Evolutionary conservation across 2,888 invertebrate species (phyloP).

Genomic region (Tetropium fuscum): DNA sequence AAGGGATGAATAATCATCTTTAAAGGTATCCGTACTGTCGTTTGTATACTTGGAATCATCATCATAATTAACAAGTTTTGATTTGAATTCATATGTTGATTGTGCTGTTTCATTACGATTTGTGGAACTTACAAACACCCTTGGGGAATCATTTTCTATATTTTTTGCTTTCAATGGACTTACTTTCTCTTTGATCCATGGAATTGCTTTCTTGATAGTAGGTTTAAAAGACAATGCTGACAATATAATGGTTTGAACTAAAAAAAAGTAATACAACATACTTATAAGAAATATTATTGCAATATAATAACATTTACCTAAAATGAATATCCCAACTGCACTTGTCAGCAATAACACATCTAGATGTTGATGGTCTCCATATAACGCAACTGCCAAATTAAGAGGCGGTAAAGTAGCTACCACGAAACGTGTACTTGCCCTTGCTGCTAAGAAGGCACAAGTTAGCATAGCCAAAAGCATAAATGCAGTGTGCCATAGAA

Average conservation of each 20-base stretch:
- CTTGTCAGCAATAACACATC: slow-evolving; percentile 48
- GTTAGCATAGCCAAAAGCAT: slow-evolving; percentile 60
- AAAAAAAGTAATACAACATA: slow-evolving; percentile 35
- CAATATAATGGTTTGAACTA: slow-evolving; percentile 46
- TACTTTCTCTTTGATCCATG: slow-evolving; percentile 30
- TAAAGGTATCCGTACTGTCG: slow-evolving; percentile 39
- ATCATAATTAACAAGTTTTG: background rate
- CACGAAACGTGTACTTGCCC: slow-evolving; percentile 52
- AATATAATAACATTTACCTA: slow-evolving; percentile 38
- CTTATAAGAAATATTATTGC: background rate
- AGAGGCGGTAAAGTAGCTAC: slow-evolving; percentile 57
- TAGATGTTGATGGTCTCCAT: slow-evolving; percentile 51
- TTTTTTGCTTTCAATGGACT: slow-evolving; percentile 22
- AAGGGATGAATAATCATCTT: slow-evolving; percentile 46
- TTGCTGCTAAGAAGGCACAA: slow-evolving; percentile 61
- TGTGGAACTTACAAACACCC: slow-evolving; percentile 19
- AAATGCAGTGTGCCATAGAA: slow-evolving; percentile 60
- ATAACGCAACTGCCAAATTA: slow-evolving; percentile 59
- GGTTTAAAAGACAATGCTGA: slow-evolving; percentile 30
- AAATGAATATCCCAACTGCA: slow-evolving; percentile 46
- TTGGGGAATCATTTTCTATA: slow-evolving; percentile 14
- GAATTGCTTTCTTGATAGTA: slow-evolving; percentile 24
- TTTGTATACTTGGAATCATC: slow-evolving; percentile 17
- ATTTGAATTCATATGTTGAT: background rate
- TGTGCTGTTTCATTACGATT: background rate